These are phyloP conservation scores for Monochamus saltuarius DNA, from an alignment of 1,140 invertebrate species.

Conservation along the genomic window DNA sequence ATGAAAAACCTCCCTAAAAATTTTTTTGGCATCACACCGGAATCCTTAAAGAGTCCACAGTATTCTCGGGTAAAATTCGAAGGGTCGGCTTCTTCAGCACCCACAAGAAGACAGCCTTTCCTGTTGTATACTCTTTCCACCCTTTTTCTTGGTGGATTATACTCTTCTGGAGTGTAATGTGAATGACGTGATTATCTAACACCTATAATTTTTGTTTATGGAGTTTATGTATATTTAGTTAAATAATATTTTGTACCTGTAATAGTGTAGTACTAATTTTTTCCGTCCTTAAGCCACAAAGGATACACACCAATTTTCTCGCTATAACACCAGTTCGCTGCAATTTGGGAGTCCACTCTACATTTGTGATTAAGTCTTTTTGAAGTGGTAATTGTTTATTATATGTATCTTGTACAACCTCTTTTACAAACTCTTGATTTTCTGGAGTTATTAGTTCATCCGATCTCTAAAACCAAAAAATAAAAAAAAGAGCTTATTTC, in stretches of 20 bases:
- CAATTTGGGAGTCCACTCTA: slow-evolving; percentile 65
- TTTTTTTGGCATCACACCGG: slow-evolving; percentile 88
- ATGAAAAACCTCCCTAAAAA: slow-evolving; percentile 82
- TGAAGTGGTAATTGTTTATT: slow-evolving; percentile 53
- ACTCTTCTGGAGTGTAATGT: slow-evolving; percentile 82
- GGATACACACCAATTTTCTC: slow-evolving; percentile 90
- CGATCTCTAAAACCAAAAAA: slow-evolving; percentile 58
- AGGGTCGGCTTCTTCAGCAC: slow-evolving; percentile 87
- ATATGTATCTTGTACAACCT: slow-evolving; percentile 65
- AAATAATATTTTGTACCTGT: slow-evolving; percentile 62
- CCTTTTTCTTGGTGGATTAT: slow-evolving; percentile 58
- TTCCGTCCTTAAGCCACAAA: slow-evolving; percentile 87
- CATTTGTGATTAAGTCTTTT: slow-evolving; percentile 56
- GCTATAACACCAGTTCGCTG: slow-evolving; percentile 84
- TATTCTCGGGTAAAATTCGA: slow-evolving; percentile 86
- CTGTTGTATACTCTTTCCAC: slow-evolving; percentile 49
- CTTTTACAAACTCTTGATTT: slow-evolving; percentile 80
- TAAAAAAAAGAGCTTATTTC: neutral
- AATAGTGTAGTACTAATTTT: slow-evolving; percentile 78
- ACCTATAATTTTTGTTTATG: slow-evolving; percentile 63
- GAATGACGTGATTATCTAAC: slow-evolving; percentile 94
- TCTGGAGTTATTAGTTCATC: slow-evolving; percentile 74
- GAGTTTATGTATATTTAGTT: neutral
- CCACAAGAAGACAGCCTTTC: slow-evolving; percentile 78
- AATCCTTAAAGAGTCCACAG: slow-evolving; percentile 79